Evolutionary conservation across 2,113 vertebrate genomes (phyloP).

Genomic region (Peromyscus leucopus): DNA sequence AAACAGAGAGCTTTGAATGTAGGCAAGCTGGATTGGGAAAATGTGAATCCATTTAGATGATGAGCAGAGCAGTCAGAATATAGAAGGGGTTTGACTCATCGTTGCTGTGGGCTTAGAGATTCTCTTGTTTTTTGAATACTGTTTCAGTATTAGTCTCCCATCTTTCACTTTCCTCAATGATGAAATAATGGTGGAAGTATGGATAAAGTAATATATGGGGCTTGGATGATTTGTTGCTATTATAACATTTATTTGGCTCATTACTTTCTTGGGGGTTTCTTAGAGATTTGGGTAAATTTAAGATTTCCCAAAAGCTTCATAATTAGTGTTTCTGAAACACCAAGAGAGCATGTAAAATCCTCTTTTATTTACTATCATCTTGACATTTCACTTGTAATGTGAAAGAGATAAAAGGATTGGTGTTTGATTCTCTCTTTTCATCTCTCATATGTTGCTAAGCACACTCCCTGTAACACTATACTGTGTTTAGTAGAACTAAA

Average conservation of each 20-base stretch:
- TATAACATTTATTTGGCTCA: slow-evolving; percentile 18
- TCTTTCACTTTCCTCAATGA: not conserved
- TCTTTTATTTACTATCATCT: not conserved
- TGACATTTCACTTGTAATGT: slow-evolving; percentile 46
- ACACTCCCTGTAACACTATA: not conserved
- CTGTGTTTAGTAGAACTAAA: not conserved
- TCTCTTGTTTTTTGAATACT: not conserved
- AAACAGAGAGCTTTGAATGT: not conserved
- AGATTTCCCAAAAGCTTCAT: slow-evolving; percentile 14
- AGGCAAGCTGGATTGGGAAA: not conserved
- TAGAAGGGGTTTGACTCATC: not conserved
- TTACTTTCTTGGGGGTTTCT: not conserved
- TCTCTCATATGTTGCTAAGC: not conserved
- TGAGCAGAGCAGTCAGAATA: not conserved
- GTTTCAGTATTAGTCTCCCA: not conserved
- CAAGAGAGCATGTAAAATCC: not conserved
- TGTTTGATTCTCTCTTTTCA: not conserved
- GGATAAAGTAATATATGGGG: not conserved
- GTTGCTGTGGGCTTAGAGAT: not conserved
- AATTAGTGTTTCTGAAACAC: not conserved
- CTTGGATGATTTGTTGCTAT: slow-evolving; percentile 21
- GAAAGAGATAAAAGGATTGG: not conserved
- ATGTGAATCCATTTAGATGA: not conserved
- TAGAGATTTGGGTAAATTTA: slow-evolving; percentile 2
- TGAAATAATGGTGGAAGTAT: not conserved